Base-by-base conservation (phyloP, 2,797 vertebrate species). In the Thalassophryne amazonica region DNA sequence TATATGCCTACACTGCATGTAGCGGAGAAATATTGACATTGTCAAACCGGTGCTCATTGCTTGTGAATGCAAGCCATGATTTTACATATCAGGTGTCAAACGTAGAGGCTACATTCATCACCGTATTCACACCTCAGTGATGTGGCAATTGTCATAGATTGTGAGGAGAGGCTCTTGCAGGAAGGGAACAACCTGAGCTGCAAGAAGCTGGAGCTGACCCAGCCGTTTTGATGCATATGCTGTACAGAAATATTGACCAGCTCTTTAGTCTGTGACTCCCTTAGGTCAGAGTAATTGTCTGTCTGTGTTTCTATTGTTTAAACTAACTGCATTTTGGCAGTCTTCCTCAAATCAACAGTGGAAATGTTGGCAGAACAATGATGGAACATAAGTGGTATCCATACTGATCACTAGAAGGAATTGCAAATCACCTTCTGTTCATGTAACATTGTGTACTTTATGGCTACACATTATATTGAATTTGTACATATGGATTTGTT, bases 301-400 rank as follows among this genome's bases (percentile, higher is more conserved):
- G 74, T 84, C 80, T 83, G 76, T 86, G 86, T 89, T 89, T 88
- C 86, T 85, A 81, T 87, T 87, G 87, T 90, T 88, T 87, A 83
- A 83, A 88, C 76, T 81, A 85, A 86, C 80, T 78, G 77, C 73
- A 55, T 86, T 84, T 86, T 86, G 80, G 78, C 84, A 72, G 76
- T 68, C 60, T 69, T 76, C 57, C 65, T 81, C 64, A 86, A 86
- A 85, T 86, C 80, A 78, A 54, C 60, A 37, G 51, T 58, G 30
- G 59, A 75, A 81, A 80, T 60, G 76, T 70, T 50, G 40, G 66
- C 66, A 67, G 61, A 73, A 71, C 68, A 67, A 54, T 82, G 76
- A 84, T 70, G 73, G 80, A 80, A 73, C 73, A 73, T 56, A 46
- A 41, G 49, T 12, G 60, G 57, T 52, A 61, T 50, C 48, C 41